Evolutionary conservation across 2,113 vertebrate species (phyloP).

Genomic region (Sorex fumeus): DNA sequence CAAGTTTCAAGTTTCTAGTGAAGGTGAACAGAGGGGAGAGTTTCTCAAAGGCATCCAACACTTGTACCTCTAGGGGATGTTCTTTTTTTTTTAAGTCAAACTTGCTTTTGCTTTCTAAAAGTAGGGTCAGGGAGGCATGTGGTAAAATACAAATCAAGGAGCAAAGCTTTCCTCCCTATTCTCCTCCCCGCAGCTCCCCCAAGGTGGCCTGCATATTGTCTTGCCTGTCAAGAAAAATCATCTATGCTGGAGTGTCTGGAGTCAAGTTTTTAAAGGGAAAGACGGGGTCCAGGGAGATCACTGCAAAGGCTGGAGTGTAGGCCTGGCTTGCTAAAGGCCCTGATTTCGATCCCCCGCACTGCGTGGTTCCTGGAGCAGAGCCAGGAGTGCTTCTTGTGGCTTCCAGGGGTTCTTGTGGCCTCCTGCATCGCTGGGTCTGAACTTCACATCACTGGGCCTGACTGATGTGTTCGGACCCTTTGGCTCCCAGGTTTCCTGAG

Average conservation of each 20-base stretch:
- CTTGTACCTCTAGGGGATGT: no score
- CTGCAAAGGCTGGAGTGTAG: no score
- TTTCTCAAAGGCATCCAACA: background rate
- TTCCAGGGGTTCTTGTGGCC: no score
- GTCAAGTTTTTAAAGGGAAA: conserved; percentile 25
- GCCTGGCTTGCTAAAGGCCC: no score
- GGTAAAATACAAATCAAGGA: background rate
- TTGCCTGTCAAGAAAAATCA: conserved; percentile 59
- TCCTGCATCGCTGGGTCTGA: no score
- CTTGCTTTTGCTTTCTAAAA: conserved; percentile 7
- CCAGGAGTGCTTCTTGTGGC: no score
- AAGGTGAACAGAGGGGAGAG: background rate
- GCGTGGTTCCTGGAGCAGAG: no score
- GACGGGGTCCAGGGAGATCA: no score
- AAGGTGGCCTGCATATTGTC: background rate
- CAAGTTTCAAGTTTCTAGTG: background rate
- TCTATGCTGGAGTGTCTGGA: background rate
- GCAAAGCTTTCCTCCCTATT: background rate
- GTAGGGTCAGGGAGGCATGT: background rate
- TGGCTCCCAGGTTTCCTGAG: no score
- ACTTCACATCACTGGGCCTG: no score
- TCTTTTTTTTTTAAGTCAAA: background rate
- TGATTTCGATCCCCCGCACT: no score
- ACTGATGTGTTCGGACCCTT: no score
- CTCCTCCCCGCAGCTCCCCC: background rate